A percentile compares a stretch with the other conserved stretches of the same genome.
These are phyloP conservation scores for Choloepus didactylus DNA, from an alignment of 2,797 vertebrate genomes.

Conservation along the genomic window DNA sequence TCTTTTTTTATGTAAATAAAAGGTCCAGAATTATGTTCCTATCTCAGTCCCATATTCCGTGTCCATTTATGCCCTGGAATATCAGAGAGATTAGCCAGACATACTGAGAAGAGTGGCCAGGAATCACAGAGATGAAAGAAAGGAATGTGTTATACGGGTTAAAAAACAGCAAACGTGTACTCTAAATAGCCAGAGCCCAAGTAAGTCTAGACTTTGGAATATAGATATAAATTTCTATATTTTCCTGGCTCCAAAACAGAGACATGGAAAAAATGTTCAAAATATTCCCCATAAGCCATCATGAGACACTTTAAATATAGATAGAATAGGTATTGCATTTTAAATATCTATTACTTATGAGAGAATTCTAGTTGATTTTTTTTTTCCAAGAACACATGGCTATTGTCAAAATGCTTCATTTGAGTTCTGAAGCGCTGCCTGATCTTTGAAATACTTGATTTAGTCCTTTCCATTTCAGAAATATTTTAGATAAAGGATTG, in stretches of 20 bases:
- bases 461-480: conserved; percentile 60
- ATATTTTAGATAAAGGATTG: conserved; percentile 70
- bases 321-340: conserved; percentile 7
- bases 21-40: conserved; percentile 53
- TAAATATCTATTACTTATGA: conserved; percentile 36
- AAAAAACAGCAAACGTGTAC: conserved; percentile 62
- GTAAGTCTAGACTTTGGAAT: conserved; percentile 74
- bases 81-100: conserved; percentile 75
- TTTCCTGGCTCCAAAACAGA: conserved; percentile 44
- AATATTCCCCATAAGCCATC: background rate
- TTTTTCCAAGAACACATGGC: background rate
- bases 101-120: conserved; percentile 43
- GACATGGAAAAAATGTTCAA: conserved; percentile 46
- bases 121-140: conserved; percentile 71
- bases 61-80: conserved; percentile 72
- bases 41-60: conserved; percentile 61
- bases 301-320: conserved; percentile 44
- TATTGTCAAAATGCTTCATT: conserved; percentile 7
- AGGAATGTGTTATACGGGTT: conserved; percentile 66
- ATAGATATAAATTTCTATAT: background rate
- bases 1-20: conserved; percentile 56
- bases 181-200: conserved; percentile 72
- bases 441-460: conserved; percentile 23
- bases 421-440: background rate
- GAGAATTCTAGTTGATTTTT: background rate